Evolutionary conservation across 2,888 invertebrate species (phyloP).

Genomic region (Tachystola acroxantha): DNA sequence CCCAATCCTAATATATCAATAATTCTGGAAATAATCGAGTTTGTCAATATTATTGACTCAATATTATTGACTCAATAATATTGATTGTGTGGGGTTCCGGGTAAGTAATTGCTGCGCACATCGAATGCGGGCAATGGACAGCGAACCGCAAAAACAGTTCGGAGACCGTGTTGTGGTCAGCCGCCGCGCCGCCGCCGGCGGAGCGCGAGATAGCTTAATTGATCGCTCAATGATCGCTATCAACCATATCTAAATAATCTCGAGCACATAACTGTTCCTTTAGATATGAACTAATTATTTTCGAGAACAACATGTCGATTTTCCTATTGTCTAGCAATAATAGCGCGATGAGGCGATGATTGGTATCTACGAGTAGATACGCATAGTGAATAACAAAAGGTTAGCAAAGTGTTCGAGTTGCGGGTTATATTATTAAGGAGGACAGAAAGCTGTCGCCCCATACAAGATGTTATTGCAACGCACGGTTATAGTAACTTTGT

Average conservation of each 20-base stretch:
- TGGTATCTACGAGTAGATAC: not conserved
- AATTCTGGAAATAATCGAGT: no score
- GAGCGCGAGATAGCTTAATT: conserved; percentile 51
- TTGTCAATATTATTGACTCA: no score
- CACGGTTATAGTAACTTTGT: no score
- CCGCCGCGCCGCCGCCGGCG: no score
- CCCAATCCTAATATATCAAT: no score
- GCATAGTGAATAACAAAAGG: no score
- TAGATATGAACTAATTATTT: conserved; percentile 40
- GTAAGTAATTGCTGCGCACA: conserved; percentile 47
- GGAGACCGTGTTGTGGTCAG: conserved; percentile 55
- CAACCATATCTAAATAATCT: conserved; percentile 18
- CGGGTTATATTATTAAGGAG: no score
- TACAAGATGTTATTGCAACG: no score
- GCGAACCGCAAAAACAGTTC: conserved; percentile 56
- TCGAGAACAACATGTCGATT: conserved; percentile 8
- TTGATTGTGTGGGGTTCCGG: no score
- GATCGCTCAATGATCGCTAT: conserved; percentile 39
- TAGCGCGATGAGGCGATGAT: not conserved
- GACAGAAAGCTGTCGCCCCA: no score
- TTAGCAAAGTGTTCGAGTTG: no score
- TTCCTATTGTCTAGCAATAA: not conserved
- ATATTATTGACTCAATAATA: no score
- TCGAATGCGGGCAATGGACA: conserved; percentile 48
- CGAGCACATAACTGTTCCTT: conserved; percentile 27